A percentile compares a stretch with the other conserved stretches of the same genome.
Evolutionary conservation across 2,888 invertebrate genomes (phyloP).

Genomic region (Nomada fucata): DNA sequence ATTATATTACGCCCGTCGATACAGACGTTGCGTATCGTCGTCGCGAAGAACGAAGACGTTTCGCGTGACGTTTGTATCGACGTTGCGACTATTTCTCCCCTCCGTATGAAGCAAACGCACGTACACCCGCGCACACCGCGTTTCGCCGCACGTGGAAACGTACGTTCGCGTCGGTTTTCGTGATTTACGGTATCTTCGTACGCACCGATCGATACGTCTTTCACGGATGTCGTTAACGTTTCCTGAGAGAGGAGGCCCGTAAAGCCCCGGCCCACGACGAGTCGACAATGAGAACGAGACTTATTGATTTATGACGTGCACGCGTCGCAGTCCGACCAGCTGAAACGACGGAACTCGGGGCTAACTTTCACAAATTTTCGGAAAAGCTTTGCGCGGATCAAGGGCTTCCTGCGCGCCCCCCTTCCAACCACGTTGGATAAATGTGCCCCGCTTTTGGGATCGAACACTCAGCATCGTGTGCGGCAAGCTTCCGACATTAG

Average conservation of each 20-base stretch:
- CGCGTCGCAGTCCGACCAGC: slow-evolving; percentile 72
- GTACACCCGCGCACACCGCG: slow-evolving; percentile 18
- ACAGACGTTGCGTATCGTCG: background rate
- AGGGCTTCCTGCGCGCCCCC: slow-evolving; percentile 39
- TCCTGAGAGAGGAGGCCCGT: slow-evolving; percentile 80
- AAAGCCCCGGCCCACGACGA: slow-evolving; percentile 69
- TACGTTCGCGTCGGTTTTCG: slow-evolving; percentile 47
- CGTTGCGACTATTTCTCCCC: slow-evolving; percentile 21
- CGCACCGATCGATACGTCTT: slow-evolving; percentile 73
- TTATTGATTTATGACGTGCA: slow-evolving; percentile 79
- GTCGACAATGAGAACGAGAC: slow-evolving; percentile 70
- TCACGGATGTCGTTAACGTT: slow-evolving; percentile 79
- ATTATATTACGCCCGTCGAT: background rate
- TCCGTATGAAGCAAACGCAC: slow-evolving; percentile 21
- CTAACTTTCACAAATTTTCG: slow-evolving; percentile 58
- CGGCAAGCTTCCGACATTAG: slow-evolving; percentile 15
- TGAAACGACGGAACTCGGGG: slow-evolving; percentile 40
- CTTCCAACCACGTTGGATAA: slow-evolving; percentile 16
- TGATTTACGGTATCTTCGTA: slow-evolving; percentile 71
- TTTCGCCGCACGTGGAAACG: slow-evolving; percentile 41
- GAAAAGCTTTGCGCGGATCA: slow-evolving; percentile 58
- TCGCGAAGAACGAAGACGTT: slow-evolving; percentile 4
- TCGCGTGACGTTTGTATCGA: slow-evolving; percentile 27
- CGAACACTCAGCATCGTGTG: slow-evolving; percentile 18
- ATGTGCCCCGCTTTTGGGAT: slow-evolving; percentile 50